A percentile compares a stretch with the other conserved stretches of the same genome.
These are phyloP conservation scores for Hydrozoanthus tunicans DNA, from an alignment of 64 coral and sea anemone species.

Conservation along the genomic window DNA sequence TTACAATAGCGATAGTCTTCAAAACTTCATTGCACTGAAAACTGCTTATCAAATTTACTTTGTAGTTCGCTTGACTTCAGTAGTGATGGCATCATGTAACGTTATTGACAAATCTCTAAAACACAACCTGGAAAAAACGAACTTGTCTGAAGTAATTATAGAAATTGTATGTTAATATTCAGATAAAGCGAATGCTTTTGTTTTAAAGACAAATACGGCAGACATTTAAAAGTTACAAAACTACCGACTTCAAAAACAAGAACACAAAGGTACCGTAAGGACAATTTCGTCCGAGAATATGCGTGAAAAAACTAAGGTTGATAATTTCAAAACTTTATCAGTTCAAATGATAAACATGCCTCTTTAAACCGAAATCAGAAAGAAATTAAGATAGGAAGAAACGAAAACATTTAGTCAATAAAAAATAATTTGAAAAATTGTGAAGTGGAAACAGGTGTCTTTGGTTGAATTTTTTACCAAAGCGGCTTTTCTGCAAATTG, in stretches of 20 bases:
- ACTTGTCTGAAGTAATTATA: conserved; percentile 26
- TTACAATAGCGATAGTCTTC: too few species aligned
- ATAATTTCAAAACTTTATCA: background rate
- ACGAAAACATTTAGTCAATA: conserved; percentile 31
- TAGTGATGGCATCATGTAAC: background rate
- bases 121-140: conserved; percentile 18
- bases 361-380: conserved; percentile 4
- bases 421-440: conserved; percentile 11
- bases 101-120: conserved; percentile 40
- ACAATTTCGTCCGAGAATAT: too few species aligned
- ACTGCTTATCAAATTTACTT: too few species aligned
- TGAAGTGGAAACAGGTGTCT: conserved; percentile 12
- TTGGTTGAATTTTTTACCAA: conserved; percentile 1
- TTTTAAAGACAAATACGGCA: background rate
- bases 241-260: background rate
- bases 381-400: background rate
- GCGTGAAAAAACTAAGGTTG: background rate
- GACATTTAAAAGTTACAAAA: conserved; percentile 6
- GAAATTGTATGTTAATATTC: conserved; percentile 26
- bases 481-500: conserved; percentile 49
- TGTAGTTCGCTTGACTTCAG: background rate
- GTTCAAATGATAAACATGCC: background rate
- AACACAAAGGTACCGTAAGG: too few species aligned
- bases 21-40: too few species aligned
- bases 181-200: conserved; percentile 17